Evolutionary conservation across 1,140 invertebrate species (phyloP), one percentile per base, ranked within the genome.

Genomic region (Lordiphosa collinella): DNA sequence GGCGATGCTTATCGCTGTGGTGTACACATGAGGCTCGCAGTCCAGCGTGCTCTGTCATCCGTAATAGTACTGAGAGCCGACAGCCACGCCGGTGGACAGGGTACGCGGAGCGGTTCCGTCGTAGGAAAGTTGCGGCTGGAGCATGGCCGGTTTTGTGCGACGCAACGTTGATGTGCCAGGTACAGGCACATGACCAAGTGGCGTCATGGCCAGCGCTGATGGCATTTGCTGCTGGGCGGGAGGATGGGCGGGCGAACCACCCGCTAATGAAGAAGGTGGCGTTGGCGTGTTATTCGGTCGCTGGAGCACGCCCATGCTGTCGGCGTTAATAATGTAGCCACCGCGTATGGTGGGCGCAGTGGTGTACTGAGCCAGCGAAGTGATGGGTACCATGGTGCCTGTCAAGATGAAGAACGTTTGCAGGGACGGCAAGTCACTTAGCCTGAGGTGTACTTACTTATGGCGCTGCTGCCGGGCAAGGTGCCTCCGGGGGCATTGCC

Each of bases 31-130:
- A 0, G 78, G 72, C 31, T 84, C 68, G 14, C 54, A 62, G 22
- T 73, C 68, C 18, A 53, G 31, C 5, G 50, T 69, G 49, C 57
- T 72, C 51, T 79, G 87, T 88, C 86, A 88, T 84, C 87, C 87
- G 44, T 88, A 88, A 47, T 88, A 88, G 37, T 84, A 87, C 53
- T 87, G 86, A 7, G 87, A 87, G 22, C 87, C 66, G 4, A 82
- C 72, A 14, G 87, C 66, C 8, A 88, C 65, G 3, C 87, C 87
- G 1, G 84, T 88, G 2, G 86, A 86, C 3, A 88, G 58, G 2
- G 87, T 88, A 4, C 87, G 80, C 13, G 87, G 87, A 9, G 87
- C 79, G 5, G 84, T 86, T 8, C 87, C 87, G 41, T 88, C 87
- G 40, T 88, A 88, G 1, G 87, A 86, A 8, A 80, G 62, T 34